Evolutionary conservation across 2,888 invertebrate genomes (phyloP).

Genomic region (Ganaspis brasiliensis): DNA sequence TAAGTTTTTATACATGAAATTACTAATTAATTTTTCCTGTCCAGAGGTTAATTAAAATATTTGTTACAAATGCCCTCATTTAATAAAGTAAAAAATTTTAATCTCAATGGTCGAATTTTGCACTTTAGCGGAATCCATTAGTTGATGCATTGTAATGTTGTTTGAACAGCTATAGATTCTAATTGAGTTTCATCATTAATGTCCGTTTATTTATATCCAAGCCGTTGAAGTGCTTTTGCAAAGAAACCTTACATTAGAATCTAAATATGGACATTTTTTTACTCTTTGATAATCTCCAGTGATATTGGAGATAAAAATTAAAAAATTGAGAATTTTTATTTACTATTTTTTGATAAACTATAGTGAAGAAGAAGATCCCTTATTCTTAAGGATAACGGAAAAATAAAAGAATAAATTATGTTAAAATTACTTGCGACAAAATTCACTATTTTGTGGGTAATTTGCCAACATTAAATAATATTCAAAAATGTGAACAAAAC

Average conservation of each 20-base stretch:
- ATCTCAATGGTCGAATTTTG: conserved; percentile 85
- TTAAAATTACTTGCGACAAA: too few relatives aligned
- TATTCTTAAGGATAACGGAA: too few relatives aligned
- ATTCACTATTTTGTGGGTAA: too few relatives aligned
- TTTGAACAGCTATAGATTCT: background rate
- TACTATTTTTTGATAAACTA: too few relatives aligned
- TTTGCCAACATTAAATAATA: too few relatives aligned
- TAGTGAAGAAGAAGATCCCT: too few relatives aligned
- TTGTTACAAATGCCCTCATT: conserved; percentile 87
- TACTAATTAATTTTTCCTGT: too few relatives aligned
- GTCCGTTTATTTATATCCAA: conserved; percentile 82
- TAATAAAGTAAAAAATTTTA: conserved; percentile 74
- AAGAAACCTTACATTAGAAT: conserved; percentile 82
- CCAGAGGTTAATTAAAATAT: conserved; percentile 85
- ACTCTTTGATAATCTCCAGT: conserved; percentile 85
- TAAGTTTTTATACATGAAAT: too few relatives aligned
- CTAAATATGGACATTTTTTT: conserved; percentile 85
- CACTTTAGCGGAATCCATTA: conserved; percentile 83
- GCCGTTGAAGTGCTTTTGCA: conserved; percentile 84
- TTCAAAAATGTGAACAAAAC: too few relatives aligned
- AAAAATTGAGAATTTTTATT: too few relatives aligned
- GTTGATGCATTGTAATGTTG: conserved; percentile 83
- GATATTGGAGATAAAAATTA: conserved; percentile 83
- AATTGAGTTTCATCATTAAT: conserved; percentile 10
- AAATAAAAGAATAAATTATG: too few relatives aligned